These are phyloP conservation scores for Drosophila mojavensis DNA, from an alignment of 1,140 invertebrate species.

Conservation along the genomic window DNA sequence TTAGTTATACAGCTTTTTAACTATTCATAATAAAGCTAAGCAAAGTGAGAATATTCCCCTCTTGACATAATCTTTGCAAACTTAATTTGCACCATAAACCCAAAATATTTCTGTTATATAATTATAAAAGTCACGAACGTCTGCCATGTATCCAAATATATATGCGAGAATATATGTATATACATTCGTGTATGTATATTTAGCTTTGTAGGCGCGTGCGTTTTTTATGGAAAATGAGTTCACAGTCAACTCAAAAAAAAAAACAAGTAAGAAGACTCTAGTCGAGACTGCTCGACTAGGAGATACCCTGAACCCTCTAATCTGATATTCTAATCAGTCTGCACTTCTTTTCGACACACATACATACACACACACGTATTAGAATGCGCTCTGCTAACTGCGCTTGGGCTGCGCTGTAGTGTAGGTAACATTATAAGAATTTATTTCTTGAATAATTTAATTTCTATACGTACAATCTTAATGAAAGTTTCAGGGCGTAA, in stretches of 20 bases:
- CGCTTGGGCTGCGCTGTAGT: no score
- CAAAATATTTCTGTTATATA: not conserved
- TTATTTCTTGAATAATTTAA: no score
- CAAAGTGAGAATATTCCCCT: not conserved
- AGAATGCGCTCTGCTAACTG: no score
- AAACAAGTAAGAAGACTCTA: no score
- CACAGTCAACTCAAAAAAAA: slow-evolving; percentile 38
- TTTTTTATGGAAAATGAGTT: slow-evolving; percentile 45
- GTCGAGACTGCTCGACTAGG: no score
- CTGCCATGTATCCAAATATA: slow-evolving; percentile 4
- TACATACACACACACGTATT: no score
- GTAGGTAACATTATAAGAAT: no score
- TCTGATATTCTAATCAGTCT: no score
- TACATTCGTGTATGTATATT: not conserved
- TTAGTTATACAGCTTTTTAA: not conserved
- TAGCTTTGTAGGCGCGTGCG: slow-evolving; percentile 19
- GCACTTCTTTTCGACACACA: no score
- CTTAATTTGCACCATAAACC: not conserved
- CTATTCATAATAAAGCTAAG: not conserved
- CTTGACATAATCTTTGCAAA: slow-evolving; percentile 1
- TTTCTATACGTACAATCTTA: no score
- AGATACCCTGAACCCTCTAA: no score
- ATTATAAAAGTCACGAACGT: slow-evolving; percentile 3
- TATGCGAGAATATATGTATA: not conserved
- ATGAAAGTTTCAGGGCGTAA: no score